Evolutionary conservation across 2,888 invertebrate species (phyloP), one percentile per base, ranked within the genome.

Genomic region (Ellobium chinense): DNA sequence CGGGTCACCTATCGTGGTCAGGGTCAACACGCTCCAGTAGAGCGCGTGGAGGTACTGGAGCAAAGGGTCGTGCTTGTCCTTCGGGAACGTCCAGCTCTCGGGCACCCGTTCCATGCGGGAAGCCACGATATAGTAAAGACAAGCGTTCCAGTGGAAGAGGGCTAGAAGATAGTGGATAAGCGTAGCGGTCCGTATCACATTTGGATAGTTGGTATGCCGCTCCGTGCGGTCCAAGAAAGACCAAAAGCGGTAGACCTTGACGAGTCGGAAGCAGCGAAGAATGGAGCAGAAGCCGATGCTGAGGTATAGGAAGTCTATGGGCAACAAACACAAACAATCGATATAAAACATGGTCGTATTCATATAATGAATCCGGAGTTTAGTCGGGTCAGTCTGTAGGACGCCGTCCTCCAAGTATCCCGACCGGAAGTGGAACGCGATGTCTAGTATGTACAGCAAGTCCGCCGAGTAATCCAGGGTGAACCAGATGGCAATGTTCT

Each of bases 81-180:
- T 88, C 58, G 90, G 91, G 80, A 88, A 87, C 37, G 78, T 77
- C 91, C 91, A 91, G 18, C 65, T 75, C 24, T 85, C 86, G 2
- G 87, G 83, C 3, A 81, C 70, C 12, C 86, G 97, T 93, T 97
- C 97, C 65, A 87, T 85, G 12, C 81, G 73, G 36, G 83, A 85
- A 24, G 88, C 89, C 68, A 92, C 89, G 34, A 99, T 96, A 95
- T 98, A 97, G 95, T 98, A 98, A 94, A 99, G 95, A 94, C 99
- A 99, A 92, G 98, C 98, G 94, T 99, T 99, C 99, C 99, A 99
- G 95, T 99, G 99, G 94, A 99, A 99, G 94, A 99, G 97, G 94
- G 98, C 98, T 94, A 98, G 95, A 92, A 98, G 95, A 95, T 98
- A 98, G 95, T 98, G 98, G 81, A 93, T 87, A 36, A 93, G 85